Conservation (phyloP, 1,140 invertebrate genomes). For the Latrodectus geometricus region DNA sequence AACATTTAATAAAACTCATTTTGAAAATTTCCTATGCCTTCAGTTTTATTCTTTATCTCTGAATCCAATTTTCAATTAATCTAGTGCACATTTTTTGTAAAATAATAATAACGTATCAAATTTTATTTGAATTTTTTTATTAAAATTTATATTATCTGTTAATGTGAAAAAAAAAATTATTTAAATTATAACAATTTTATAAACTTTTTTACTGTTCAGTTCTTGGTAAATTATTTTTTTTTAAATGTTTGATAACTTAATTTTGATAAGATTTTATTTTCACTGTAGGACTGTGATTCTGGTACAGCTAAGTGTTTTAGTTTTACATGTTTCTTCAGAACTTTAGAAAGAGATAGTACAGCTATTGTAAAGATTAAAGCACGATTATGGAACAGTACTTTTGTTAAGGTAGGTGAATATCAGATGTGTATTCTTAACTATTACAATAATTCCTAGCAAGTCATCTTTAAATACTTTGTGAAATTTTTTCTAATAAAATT, state of each 20-base stretch:
- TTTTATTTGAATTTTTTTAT: too few relatives aligned
- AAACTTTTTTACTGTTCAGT: neutral
- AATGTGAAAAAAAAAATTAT: neutral
- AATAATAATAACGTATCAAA: too few relatives aligned
- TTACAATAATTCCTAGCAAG: neutral
- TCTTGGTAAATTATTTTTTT: neutral
- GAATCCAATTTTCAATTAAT: too few relatives aligned
- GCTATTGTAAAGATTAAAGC: conserved; percentile 83
- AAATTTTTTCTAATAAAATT: too few relatives aligned
- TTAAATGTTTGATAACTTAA: too few relatives aligned
- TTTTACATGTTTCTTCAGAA: conserved; percentile 83
- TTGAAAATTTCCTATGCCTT: too few relatives aligned
- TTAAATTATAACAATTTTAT: neutral
- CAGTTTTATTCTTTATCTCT: too few relatives aligned
- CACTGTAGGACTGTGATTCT: conserved; percentile 78
- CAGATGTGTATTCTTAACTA: neutral
- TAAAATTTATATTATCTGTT: neutral
- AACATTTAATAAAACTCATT: too few relatives aligned
- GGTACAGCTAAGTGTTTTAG: conserved; percentile 86
- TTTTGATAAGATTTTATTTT: too few relatives aligned
- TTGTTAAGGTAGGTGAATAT: conserved; percentile 68
- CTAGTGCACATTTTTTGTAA: too few relatives aligned
- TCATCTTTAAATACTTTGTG: too few relatives aligned
- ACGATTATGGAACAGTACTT: conserved; percentile 89
- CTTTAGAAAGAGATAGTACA: conserved; percentile 79